These are phyloP conservation scores for Strigamia maritima DNA, from an alignment of 2,888 invertebrate genomes.

Conservation along the genomic window DNA sequence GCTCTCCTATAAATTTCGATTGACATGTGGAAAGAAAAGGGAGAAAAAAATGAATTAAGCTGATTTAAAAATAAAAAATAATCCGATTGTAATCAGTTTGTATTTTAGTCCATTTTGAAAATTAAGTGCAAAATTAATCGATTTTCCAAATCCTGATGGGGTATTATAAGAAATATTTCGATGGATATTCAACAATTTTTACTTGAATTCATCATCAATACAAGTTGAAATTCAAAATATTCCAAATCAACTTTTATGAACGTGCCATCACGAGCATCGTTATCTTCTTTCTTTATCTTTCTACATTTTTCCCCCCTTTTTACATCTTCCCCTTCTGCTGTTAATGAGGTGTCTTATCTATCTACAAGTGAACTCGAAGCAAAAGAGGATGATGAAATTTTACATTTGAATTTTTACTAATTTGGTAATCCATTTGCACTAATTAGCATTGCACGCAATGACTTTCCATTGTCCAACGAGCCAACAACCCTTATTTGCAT, in stretches of 20 bases:
- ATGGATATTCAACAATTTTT: background rate
- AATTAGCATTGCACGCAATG: background rate
- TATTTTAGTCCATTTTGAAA: background rate
- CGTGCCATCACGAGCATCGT: background rate
- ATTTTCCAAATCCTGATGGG: background rate
- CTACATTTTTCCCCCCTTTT: background rate
- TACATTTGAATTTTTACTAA: conserved; percentile 11
- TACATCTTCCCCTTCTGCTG: background rate
- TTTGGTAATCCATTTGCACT: background rate
- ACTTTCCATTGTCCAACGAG: background rate
- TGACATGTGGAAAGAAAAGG: background rate
- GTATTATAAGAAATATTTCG: background rate
- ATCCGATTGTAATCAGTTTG: conserved; percentile 23
- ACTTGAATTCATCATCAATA: background rate
- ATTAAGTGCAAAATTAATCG: conserved; percentile 1
- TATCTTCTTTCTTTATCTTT: background rate
- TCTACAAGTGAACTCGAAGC: background rate
- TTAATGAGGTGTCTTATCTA: conserved; percentile 18
- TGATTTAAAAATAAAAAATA: conserved; percentile 1
- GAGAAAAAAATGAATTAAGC: background rate
- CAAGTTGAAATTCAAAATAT: background rate
- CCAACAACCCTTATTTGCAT: background rate
- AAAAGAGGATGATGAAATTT: background rate
- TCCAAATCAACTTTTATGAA: background rate
- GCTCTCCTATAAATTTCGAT: background rate